A percentile compares a stretch with the other conserved stretches of the same genome.
Evolutionary conservation across 2,797 vertebrate species (phyloP).

Genomic region (Poeciliopsis turneri): DNA sequence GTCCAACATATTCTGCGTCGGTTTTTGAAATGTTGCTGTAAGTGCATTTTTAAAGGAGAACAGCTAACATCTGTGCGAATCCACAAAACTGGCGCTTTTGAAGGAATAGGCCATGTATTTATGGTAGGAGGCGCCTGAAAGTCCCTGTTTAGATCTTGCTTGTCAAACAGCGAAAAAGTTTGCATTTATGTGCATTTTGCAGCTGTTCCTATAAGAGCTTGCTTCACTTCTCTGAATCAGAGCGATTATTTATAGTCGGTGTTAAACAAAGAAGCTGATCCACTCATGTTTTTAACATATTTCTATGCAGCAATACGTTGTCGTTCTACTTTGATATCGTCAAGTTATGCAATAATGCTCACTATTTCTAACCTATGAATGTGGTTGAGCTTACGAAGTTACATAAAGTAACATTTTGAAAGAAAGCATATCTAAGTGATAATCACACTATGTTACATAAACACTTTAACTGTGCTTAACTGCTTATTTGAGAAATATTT

Average conservation of each 20-base stretch:
- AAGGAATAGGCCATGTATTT: slow-evolving; percentile 25
- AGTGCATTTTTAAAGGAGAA: background rate
- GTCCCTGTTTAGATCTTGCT: slow-evolving; percentile 32
- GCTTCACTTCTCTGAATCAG: slow-evolving; percentile 6
- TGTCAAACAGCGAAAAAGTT: slow-evolving; percentile 25
- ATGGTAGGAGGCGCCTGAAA: slow-evolving; percentile 6
- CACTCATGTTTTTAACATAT: background rate
- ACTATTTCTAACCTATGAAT: background rate
- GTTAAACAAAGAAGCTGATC: slow-evolving; percentile 34
- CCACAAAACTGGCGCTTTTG: background rate
- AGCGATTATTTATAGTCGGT: slow-evolving; percentile 23
- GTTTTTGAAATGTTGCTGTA: background rate
- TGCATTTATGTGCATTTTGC: background rate
- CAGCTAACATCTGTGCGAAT: slow-evolving; percentile 26
- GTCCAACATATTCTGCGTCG: background rate
- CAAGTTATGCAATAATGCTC: background rate
- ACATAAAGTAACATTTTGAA: background rate
- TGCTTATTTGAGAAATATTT: background rate
- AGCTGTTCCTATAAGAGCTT: background rate
- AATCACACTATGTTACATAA: background rate
- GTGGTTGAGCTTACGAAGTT: background rate
- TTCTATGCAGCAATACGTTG: background rate
- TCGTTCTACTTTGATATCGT: background rate
- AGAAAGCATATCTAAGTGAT: background rate
- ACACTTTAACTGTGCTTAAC: slow-evolving; percentile 6